Evolutionary conservation across 2,888 invertebrate genomes (phyloP).

Genomic region (Morinoia aosen): DNA sequence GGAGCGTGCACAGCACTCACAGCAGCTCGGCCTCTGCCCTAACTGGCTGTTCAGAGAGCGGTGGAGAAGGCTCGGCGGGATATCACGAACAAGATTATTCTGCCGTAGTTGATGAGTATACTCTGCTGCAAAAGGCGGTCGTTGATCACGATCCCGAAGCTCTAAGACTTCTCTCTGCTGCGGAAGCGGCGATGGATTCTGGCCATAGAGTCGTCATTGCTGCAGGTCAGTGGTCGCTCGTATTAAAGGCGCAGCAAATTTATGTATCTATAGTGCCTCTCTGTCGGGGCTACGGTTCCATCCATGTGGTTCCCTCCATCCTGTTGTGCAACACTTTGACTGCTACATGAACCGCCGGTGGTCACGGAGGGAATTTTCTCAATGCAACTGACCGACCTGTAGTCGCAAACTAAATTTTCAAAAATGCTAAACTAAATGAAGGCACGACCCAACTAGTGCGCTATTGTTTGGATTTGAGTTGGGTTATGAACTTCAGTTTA

Average conservation of each 20-base stretch:
- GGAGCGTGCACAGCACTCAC: conserved; percentile 63
- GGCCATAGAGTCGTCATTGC: conserved; percentile 57
- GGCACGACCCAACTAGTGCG: no score
- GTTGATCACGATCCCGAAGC: conserved; percentile 65
- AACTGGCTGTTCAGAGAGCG: conserved; percentile 62
- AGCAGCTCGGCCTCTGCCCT: conserved; percentile 62
- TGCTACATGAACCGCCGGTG: no score
- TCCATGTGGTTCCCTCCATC: not conserved
- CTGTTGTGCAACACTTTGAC: not conserved
- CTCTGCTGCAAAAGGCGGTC: conserved; percentile 63
- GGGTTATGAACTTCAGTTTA: no score
- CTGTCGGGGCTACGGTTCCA: not conserved
- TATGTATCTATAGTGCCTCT: not conserved
- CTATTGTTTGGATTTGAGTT: no score
- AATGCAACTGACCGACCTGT: no score
- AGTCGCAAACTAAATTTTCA: no score
- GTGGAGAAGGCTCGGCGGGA: conserved; percentile 65
- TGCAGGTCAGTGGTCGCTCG: conserved; percentile 1
- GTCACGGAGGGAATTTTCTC: no score
- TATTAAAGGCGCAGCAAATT: not conserved
- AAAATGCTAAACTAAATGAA: no score
- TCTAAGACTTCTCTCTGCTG: conserved; percentile 60
- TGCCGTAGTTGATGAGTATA: conserved; percentile 66
- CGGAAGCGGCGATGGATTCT: conserved; percentile 63
- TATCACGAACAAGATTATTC: conserved; percentile 67